Base-by-base conservation (phyloP, 2,113 vertebrate species). In the Phalacrocorax brasilianus region DNA sequence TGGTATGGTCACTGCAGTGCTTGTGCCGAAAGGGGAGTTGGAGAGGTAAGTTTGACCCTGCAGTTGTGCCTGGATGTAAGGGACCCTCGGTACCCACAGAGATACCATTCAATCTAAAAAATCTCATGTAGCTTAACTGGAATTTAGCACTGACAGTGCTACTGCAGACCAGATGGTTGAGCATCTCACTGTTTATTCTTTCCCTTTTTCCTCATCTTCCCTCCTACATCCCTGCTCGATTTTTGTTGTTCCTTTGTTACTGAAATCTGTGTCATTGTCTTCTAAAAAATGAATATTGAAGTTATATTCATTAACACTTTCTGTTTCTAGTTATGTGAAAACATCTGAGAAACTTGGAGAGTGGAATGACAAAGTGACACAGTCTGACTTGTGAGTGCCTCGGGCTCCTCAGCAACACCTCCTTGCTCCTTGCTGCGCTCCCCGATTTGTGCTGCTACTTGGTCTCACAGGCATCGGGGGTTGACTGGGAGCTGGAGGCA, bases 271-370 rank as follows among this genome's bases (percentile, higher is more conserved):
- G 79, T 89, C 88, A 1, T 75, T 90, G 68, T 89, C 83, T 88
- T 50, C 50, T 72, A 27, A 22, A 63, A 63, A 73, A 70, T 91
- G 87, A 97, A 95, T 96, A 96, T 96, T 91, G 2, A 28, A 91
- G 55, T 84, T 78, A 88, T 97, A 96, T 96, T 98, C 80, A 98
- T 96, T 82, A 89, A 85, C 83, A 85, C 95, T 98, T 98, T 99
- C 96, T 98, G 97, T 98, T 98, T 98, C 95, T 98, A 99, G 99
- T 98, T 99, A 98, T 96, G 95, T 98, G 98, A 98, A 94, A 98
- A 98, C 98, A 86, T 95, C 98, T 91, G 98, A 99, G 98, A 99
- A 98, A 98, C 98, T 99, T 89, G 98, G 98, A 97, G 97, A 99
- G 97, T 99, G 99, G 98, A 99, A 98, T 97, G 98, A 98, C 95